Conservation (phyloP, 2,113 vertebrate genomes). For the Rattus rattus region DNA sequence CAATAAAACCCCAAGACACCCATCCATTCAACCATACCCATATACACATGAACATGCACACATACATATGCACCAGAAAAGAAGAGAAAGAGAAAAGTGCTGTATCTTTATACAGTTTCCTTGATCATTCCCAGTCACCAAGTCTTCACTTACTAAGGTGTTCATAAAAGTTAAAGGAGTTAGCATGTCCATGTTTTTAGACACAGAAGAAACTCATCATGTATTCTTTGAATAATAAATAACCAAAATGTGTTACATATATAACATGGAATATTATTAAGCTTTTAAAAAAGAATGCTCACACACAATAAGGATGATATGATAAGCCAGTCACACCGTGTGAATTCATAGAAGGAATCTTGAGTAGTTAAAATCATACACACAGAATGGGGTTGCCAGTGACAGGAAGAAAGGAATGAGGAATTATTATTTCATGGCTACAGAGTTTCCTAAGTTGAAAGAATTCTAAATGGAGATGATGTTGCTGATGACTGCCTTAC, state of each 20-base stretch:
- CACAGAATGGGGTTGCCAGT: neutral
- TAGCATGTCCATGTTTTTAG: neutral
- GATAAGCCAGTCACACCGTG: neutral
- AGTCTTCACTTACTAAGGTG: neutral
- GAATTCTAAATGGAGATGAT: neutral
- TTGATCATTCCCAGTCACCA: neutral
- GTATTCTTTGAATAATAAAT: neutral
- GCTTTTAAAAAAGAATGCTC: neutral
- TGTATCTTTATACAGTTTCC: neutral
- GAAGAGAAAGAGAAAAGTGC: neutral
- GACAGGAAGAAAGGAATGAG: neutral
- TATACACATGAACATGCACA: neutral
- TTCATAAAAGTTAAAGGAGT: slow-evolving; percentile 19
- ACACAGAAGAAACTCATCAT: neutral
- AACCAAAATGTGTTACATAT: neutral
- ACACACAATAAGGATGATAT: neutral
- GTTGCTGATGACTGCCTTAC: neutral
- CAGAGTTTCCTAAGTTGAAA: neutral
- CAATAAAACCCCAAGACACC: neutral
- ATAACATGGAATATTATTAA: neutral
- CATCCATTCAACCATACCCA: neutral
- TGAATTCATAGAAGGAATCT: neutral
- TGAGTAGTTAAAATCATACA: neutral
- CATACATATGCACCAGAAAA: neutral
- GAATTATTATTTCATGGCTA: neutral